Conservation (phyloP, 1,140 invertebrate genomes). For the Stegodyphus dumicola region DNA sequence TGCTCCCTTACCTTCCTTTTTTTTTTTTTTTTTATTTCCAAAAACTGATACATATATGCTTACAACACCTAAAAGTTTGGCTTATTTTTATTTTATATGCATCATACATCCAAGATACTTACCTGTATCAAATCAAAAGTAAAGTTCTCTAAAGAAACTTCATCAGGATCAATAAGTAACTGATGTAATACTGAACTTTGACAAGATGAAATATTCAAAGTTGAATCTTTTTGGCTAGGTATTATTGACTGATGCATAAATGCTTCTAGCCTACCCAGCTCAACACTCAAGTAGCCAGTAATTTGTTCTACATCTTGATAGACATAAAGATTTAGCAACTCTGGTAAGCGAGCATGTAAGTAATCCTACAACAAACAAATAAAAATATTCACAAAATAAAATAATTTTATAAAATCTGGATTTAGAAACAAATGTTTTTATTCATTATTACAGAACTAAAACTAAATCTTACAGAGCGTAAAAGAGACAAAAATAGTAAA, state of each 20-base stretch:
- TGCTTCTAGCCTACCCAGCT: slow-evolving; percentile 76
- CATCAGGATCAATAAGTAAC: slow-evolving; percentile 75
- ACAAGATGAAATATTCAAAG: slow-evolving; percentile 72
- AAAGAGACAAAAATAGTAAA: too few species aligned
- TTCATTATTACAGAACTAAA: too few species aligned
- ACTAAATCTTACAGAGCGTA: too few species aligned
- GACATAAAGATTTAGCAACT: slow-evolving; percentile 74
- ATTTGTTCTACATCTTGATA: slow-evolving; percentile 72
- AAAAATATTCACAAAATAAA: neutral
- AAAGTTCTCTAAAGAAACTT: slow-evolving; percentile 74
- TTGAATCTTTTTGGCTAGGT: slow-evolving; percentile 70
- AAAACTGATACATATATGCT: too few species aligned
- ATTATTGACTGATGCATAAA: slow-evolving; percentile 72
- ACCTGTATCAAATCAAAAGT: slow-evolving; percentile 74
- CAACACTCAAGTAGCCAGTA: slow-evolving; percentile 74
- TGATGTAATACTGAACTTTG: slow-evolving; percentile 76
- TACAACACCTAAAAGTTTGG: too few species aligned
- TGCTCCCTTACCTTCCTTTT: too few species aligned
- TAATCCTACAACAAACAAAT: slow-evolving; percentile 69
- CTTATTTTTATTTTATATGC: too few species aligned
- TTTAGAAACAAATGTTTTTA: neutral
- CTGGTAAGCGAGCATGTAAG: slow-evolving; percentile 71
- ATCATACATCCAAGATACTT: slow-evolving; percentile 62
- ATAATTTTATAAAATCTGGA: neutral
- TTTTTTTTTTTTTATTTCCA: too few species aligned